These are phyloP conservation scores for Drosophila virilis DNA, from an alignment of 1,140 invertebrate species.

Conservation along the genomic window DNA sequence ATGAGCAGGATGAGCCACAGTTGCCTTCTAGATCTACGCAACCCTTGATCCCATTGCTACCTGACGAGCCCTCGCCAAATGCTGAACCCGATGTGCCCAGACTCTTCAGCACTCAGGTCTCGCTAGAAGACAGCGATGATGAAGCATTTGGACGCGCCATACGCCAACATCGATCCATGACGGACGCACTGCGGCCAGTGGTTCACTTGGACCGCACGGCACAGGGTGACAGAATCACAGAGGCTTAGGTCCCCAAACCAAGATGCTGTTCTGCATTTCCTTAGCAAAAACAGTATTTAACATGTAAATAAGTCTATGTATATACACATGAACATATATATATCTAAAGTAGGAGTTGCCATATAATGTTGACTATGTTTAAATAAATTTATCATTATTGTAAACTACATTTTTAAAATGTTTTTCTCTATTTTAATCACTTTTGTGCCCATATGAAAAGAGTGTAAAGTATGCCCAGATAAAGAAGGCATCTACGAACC, in stretches of 20 bases:
- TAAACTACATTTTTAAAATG: neutral
- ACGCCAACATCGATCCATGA: conserved; percentile 68
- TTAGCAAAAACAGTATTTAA: conserved; percentile 76
- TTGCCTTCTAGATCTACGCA: conserved; percentile 43
- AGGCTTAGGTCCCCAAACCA: conserved; percentile 48
- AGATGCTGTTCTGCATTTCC: conserved; percentile 49
- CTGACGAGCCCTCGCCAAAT: neutral
- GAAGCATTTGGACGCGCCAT: conserved; percentile 60
- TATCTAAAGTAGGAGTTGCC: conserved; percentile 55
- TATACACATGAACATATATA: conserved; percentile 5
- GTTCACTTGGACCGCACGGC: conserved; percentile 10
- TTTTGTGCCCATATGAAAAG: neutral
- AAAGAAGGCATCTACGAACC: too few relatives aligned
- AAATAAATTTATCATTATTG: conserved; percentile 44
- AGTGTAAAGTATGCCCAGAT: too few relatives aligned
- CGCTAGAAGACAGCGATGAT: conserved; percentile 51
- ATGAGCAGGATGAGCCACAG: neutral
- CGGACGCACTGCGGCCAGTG: conserved; percentile 54
- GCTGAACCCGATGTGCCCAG: conserved; percentile 25
- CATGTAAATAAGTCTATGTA: conserved; percentile 51
- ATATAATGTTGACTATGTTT: conserved; percentile 63
- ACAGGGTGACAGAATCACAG: conserved; percentile 38
- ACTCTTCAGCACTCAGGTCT: conserved; percentile 64
- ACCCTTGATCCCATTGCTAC: conserved; percentile 41
- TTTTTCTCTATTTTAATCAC: neutral